Base-by-base conservation (phyloP, 2,113 vertebrate genomes). In the Lepus americanus region DNA sequence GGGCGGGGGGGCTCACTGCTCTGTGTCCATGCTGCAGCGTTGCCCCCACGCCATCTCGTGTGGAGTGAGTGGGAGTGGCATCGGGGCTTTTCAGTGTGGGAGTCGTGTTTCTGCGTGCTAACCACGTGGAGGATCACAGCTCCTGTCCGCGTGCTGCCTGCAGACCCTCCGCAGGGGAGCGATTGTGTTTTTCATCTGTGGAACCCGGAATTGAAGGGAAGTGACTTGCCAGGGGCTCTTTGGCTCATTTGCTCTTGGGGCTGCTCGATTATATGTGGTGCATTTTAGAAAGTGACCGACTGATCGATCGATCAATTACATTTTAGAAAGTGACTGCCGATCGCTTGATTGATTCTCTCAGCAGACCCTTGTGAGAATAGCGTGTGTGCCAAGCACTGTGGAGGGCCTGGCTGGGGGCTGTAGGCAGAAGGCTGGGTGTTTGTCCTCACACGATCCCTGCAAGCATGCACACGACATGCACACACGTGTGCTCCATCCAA, bases 351-450 rank as follows among this genome's bases (percentile, higher is more conserved):
- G 31, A 3, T 19, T 1, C 8, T 25, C 22, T 14, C 44, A 11
- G 53, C 53, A 59, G 76, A 5, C 27, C 23, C 29, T 78, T 7
- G 53, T 0, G 23, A 81, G 73, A 19, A 36, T 1, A 20, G 2
- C 0, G 17, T 13, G 66, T 23, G 49, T 4, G 25, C 64, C 17
- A 0, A 1, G 22, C 31, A 7, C 16, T 0, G 39, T 0, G 53
- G 81, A 59, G 33, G 53, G 9, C 23, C 78, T 33, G 39, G 86
- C 29, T 0, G 3, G 49, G 19, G 6, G 3, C 10, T 25, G 20
- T 7, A 1, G 3, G 2, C 4, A 0, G 0, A 7, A 5, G 12
- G 7, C 27, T n/a, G 6, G 79, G 9, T 9, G 27, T 25, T 11
- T 9, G 13, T 80, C 49, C 17, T 29, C 3, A 0, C 0, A 1